A percentile compares a stretch with the other conserved stretches of the same genome.
Conservation (phyloP, 2,888 invertebrate genomes). For the Shargacucullia verbasci region DNA sequence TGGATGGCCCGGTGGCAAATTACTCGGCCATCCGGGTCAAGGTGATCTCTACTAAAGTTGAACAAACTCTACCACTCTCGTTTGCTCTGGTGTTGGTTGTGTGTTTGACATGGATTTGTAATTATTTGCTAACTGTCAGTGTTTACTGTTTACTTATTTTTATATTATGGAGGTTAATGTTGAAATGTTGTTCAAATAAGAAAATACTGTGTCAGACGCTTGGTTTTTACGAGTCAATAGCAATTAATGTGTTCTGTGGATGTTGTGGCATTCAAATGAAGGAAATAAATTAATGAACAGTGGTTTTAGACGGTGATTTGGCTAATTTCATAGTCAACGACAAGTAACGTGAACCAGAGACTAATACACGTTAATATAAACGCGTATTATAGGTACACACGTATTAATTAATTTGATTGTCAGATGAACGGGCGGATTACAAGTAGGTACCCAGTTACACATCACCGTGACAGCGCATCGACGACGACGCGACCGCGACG, state of each 20-base stretch:
- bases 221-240: no score
- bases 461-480: no score
- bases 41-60: constrained; percentile 35
- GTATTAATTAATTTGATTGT: no score
- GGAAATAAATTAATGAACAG: constrained; percentile 5
- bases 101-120: constrained; percentile 24
- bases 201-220: background rate
- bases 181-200: constrained; percentile 17
- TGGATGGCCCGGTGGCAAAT: background rate
- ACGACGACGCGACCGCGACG: no score
- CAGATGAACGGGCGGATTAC: no score
- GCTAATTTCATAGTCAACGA: constrained; percentile 8
- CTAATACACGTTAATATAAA: no score
- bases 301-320: background rate
- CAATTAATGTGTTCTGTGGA: background rate
- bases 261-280: constrained; percentile 1
- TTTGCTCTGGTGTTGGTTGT: constrained; percentile 15
- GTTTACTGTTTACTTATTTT: constrained; percentile 26
- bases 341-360: no score
- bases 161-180: constrained; percentile 17
- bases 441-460: no score
- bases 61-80: constrained; percentile 45
- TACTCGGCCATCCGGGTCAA: constrained; percentile 27
- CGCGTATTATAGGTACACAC: no score
- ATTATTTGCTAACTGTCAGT: constrained; percentile 18